Percentiles rank a stretch among this genome's conserved stretches.
Evolutionary conservation across 2,113 vertebrate species (phyloP).

Genomic region (Charina bottae): DNA sequence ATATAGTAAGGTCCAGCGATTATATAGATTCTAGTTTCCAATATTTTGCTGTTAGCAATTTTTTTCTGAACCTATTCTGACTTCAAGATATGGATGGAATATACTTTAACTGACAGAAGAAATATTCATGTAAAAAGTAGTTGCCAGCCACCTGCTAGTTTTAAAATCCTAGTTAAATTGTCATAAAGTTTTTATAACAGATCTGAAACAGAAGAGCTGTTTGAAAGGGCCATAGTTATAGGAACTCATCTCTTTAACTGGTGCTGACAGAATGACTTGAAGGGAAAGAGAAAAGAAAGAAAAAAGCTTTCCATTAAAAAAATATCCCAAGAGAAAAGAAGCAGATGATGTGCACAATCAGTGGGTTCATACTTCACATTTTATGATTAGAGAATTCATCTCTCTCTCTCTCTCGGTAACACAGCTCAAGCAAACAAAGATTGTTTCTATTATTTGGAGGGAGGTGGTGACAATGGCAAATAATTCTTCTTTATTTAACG

Average conservation of each 20-base stretch:
- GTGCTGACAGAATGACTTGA: constrained; percentile 41
- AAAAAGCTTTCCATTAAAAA: not conserved
- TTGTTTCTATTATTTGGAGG: constrained; percentile 30
- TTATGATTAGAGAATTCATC: constrained; percentile 28
- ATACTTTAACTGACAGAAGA: not conserved
- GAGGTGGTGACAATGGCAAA: not conserved
- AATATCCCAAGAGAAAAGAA: constrained; percentile 46
- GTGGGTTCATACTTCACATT: constrained; percentile 25
- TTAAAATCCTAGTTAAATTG: constrained; percentile 23
- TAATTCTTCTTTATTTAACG: constrained; percentile 32
- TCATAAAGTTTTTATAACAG: not conserved
- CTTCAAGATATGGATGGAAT: not conserved
- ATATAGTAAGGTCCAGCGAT: too few species aligned
- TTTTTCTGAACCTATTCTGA: not conserved
- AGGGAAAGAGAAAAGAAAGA: constrained; percentile 19
- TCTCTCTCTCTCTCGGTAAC: constrained; percentile 23
- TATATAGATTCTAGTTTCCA: not conserved
- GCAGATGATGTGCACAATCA: constrained; percentile 31
- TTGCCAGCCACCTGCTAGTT: constrained; percentile 3
- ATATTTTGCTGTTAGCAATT: not conserved
- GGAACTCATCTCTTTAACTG: constrained; percentile 36
- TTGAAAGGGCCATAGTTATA: constrained; percentile 33
- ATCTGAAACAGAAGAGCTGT: constrained; percentile 36
- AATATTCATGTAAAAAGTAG: not conserved
- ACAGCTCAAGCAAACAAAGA: constrained; percentile 33